Conservation (phyloP, 2,113 vertebrate species). For the Tyto alba region DNA sequence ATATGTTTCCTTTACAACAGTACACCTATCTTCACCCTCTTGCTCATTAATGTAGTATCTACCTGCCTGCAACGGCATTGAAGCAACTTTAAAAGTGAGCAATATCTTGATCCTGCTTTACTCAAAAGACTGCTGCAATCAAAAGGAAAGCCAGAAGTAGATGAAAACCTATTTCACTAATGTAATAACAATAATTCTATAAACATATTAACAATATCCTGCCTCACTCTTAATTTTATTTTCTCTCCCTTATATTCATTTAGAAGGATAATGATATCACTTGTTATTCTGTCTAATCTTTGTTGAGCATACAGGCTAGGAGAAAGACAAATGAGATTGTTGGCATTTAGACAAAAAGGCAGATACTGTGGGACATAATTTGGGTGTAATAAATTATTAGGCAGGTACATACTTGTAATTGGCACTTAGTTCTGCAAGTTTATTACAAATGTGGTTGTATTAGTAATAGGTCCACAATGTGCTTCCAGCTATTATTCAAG, state of each 20-base stretch:
- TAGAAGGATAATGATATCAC: slow-evolving; percentile 10
- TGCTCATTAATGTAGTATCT: background rate
- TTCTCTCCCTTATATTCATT: slow-evolving; percentile 41
- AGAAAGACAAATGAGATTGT: slow-evolving; percentile 4
- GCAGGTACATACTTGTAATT: background rate
- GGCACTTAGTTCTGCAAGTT: background rate
- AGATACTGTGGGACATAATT: slow-evolving; percentile 23
- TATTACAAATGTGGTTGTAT: background rate
- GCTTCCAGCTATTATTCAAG: background rate
- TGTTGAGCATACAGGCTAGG: background rate
- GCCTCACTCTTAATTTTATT: slow-evolving; percentile 52
- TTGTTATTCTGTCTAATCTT: slow-evolving; percentile 26
- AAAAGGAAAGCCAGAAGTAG: slow-evolving; percentile 3
- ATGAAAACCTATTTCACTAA: slow-evolving; percentile 37
- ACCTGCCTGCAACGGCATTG: background rate
- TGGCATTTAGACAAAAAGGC: slow-evolving; percentile 38
- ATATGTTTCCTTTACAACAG: background rate
- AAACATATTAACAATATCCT: slow-evolving; percentile 55
- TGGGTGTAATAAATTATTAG: slow-evolving; percentile 21
- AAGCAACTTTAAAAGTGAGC: background rate
- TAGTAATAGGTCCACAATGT: background rate
- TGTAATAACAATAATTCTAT: slow-evolving; percentile 41
- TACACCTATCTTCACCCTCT: background rate
- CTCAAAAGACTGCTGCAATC: background rate
- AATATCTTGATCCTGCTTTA: background rate